Conservation (phyloP, 2,888 invertebrate species). For the Anthoptus insignis region DNA sequence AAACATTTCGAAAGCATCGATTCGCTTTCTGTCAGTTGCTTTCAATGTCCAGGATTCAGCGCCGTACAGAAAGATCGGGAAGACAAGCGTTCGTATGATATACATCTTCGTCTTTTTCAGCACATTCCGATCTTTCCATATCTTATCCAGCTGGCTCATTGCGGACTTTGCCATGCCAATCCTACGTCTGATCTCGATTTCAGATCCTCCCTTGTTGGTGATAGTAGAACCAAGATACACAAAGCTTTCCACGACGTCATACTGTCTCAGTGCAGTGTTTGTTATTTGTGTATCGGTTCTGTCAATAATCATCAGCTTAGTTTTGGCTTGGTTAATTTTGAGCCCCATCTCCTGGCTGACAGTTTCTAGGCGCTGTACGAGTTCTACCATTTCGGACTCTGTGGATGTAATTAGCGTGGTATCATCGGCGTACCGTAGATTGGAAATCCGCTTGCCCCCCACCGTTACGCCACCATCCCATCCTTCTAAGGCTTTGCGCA, state of each 20-base stretch:
- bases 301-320: background rate
- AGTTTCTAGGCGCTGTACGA: background rate
- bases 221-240: background rate
- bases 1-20: no score
- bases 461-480: background rate
- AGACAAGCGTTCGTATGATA: no score
- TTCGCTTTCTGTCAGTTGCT: no score
- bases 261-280: background rate
- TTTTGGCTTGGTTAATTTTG: background rate
- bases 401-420: background rate
- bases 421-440: background rate
- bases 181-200: background rate
- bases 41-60: no score
- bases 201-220: background rate
- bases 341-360: background rate
- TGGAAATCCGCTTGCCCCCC: background rate
- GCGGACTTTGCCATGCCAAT: background rate
- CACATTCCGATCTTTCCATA: slow-evolving; percentile 10
- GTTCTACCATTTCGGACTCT: background rate
- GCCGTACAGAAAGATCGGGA: no score
- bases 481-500: background rate
- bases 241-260: background rate
- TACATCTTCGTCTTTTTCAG: background rate
- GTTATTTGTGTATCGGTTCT: background rate
- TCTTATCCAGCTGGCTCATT: slow-evolving; percentile 2